Evolutionary conservation across 2,888 invertebrate genomes (phyloP).

Genomic region (Reticulitermes lucifugus): DNA sequence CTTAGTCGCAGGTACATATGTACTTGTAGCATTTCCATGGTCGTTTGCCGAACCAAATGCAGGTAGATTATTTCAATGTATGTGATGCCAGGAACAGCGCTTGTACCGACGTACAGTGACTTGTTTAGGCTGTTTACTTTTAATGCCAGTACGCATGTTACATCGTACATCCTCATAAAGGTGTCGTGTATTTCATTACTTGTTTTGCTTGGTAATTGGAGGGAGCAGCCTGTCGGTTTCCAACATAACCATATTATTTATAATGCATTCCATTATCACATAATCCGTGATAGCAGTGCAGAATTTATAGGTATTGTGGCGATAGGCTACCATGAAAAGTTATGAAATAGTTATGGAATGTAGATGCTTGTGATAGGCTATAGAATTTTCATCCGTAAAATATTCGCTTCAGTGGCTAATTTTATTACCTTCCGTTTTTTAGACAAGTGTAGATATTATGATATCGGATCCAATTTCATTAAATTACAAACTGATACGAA

Average conservation of each 20-base stretch:
- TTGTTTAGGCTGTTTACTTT: background rate
- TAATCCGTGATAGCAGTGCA: background rate
- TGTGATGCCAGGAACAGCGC: too few relatives aligned
- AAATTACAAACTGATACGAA: background rate
- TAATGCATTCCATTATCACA: conserved; percentile 23
- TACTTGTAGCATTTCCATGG: too few relatives aligned
- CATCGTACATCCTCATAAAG: background rate
- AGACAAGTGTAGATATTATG: conserved; percentile 1
- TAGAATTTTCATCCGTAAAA: conserved; percentile 2
- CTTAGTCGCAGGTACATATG: too few relatives aligned
- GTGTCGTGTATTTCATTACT: background rate
- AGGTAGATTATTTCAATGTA: too few relatives aligned
- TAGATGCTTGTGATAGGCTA: background rate
- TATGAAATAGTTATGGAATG: conserved; percentile 6
- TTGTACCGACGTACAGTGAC: too few relatives aligned
- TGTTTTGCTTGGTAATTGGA: background rate
- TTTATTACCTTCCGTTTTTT: conserved; percentile 5
- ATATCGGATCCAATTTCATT: background rate
- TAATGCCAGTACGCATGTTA: background rate
- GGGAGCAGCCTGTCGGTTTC: background rate
- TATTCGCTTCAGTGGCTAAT: background rate
- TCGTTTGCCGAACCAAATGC: too few relatives aligned
- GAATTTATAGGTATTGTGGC: conserved; percentile 6
- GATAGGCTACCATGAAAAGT: background rate
- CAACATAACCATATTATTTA: conserved; percentile 22